Evolutionary conservation across 2,113 vertebrate species (phyloP), one percentile per base, ranked within the genome.

Genomic region (Callospermophilus lateralis): DNA sequence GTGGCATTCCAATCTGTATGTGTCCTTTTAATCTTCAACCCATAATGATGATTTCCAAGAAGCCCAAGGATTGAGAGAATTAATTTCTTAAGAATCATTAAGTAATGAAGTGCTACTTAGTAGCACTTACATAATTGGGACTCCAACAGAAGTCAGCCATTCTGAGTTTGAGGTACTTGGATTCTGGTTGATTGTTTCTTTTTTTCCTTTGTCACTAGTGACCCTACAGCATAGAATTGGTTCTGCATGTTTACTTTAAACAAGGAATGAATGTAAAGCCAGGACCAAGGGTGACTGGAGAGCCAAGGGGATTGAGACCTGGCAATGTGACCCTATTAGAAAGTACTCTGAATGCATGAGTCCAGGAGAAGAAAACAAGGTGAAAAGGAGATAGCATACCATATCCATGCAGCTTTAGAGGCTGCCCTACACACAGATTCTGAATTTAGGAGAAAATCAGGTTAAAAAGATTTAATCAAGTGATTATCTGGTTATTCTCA

Each of bases 21-120:
- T 11, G 0, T 51, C 32, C 58, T 51, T 84, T 94, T 83, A 72
- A 90, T 89, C 74, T 83, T 73, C 13, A 67, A 28, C 8, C 9
- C 16, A 1, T 85, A 80, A 86, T n/a, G 72, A 89, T 63, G 92
- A 45, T 34, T 95, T 89, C 61, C 65, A 61, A 93, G 76, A 91
- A 92, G 87, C 79, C 84, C 63, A 51, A 89, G 70, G 32, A 48
- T 92, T 93, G 84, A 78, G 51, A 89, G 45, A 96, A 94, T 92
- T 63, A 45, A 45, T 94, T 74, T 93, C 61, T 95, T 80, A 85
- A 86, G 83, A 83, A 85, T 83, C 77, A 70, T 81, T 68, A 77
- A 51, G 76, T 70, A 81, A 77, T 37, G 39, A 90, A 93, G 48
- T 34, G 34, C 51, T 68, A 70, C 68, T 86, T 53, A 58, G 72